Evolutionary conservation across 2,797 vertebrate genomes (phyloP).

Genomic region (Notolabrus celidotus): DNA sequence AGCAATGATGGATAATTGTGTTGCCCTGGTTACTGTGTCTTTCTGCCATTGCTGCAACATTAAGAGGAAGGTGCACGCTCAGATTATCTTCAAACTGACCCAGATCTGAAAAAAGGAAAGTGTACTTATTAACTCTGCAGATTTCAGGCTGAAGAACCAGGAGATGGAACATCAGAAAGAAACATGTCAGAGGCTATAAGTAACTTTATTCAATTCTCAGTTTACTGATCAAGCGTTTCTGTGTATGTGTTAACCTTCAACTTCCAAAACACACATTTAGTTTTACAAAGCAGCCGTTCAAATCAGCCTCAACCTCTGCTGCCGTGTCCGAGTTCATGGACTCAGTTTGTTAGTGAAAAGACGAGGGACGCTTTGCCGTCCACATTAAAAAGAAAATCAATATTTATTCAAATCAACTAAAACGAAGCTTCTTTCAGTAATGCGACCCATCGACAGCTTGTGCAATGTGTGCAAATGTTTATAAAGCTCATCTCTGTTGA

Average conservation of each 20-base stretch:
- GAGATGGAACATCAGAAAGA: neutral
- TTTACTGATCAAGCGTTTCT: neutral
- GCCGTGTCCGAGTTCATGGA: too few relatives aligned
- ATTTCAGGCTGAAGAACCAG: conserved; percentile 1
- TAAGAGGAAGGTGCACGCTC: conserved; percentile 47
- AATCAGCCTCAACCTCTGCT: conserved; percentile 7
- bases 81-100: conserved; percentile 22
- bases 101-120: conserved; percentile 1
- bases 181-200: conserved; percentile 18
- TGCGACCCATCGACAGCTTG: conserved; percentile 56
- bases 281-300: conserved; percentile 5
- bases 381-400: too few relatives aligned
- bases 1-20: conserved; percentile 27
- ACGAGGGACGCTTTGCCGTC: conserved; percentile 7
- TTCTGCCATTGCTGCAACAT: conserved; percentile 68
- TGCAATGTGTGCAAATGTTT: conserved; percentile 10
- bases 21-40: conserved; percentile 43
- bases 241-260: conserved; percentile 19
- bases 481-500: neutral
- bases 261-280: neutral
- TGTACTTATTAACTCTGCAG: conserved; percentile 7
- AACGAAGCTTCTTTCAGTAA: conserved; percentile 31
- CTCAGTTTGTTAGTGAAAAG: conserved; percentile 12
- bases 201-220: conserved; percentile 17
- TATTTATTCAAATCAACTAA: conserved; percentile 28